These are phyloP conservation scores for Rhabdophis nuchalis DNA, from an alignment of 2,797 vertebrate genomes.

Conservation along the genomic window DNA sequence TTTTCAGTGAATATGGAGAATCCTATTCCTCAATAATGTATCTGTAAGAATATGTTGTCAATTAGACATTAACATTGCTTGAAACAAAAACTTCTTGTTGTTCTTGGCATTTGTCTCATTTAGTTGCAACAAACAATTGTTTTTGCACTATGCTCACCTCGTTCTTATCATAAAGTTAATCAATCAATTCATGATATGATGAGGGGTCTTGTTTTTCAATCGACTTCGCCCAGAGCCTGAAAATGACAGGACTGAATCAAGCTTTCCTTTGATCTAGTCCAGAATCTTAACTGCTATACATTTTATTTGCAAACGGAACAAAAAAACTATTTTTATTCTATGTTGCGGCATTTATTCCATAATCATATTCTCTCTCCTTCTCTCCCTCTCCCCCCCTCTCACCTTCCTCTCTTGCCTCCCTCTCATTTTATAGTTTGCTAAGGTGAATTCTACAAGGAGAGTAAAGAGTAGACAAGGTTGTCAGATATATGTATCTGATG, in stretches of 20 bases:
- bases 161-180: background rate
- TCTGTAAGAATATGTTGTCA: background rate
- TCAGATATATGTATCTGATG: constrained; percentile 10
- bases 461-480: constrained; percentile 24
- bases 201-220: background rate
- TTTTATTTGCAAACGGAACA: constrained; percentile 14
- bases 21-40: background rate
- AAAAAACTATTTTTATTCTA: background rate
- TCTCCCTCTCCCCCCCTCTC: background rate
- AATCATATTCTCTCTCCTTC: background rate
- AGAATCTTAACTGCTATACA: background rate
- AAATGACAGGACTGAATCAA: background rate
- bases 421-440: constrained; percentile 20
- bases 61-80: background rate
- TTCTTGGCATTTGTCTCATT: background rate
- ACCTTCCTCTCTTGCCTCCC: background rate
- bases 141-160: background rate
- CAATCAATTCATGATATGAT: background rate
- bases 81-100: background rate
- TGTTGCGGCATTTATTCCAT: background rate
- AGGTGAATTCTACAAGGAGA: constrained; percentile 15
- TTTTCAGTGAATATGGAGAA: background rate
- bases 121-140: background rate
- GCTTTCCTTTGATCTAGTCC: background rate
- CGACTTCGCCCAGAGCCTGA: background rate